phyloP scores from a whole-genome alignment of 2,113 vertebrate species.

The Epinephelus fuscoguttatus region DNA sequence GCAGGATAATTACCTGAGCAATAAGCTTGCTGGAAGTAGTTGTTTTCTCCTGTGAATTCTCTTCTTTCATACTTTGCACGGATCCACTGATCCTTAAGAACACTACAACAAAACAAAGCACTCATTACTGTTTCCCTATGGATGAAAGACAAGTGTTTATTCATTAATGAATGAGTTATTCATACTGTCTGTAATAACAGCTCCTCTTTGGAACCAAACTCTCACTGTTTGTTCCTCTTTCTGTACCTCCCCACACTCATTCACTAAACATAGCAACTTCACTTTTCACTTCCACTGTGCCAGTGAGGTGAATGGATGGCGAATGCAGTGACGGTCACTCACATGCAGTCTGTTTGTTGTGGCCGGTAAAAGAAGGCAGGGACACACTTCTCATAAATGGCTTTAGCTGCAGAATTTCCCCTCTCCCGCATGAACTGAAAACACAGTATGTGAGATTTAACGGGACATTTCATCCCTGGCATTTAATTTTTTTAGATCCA shows the following conservation, averaged over 20 bases:
- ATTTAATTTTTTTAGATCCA: not conserved
- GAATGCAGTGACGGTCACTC: slow-evolving; percentile 73
- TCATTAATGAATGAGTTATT: slow-evolving; percentile 1
- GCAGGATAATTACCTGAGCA: slow-evolving; percentile 83
- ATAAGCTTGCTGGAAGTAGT: slow-evolving; percentile 68
- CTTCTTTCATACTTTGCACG: slow-evolving; percentile 93
- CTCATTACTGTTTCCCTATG: not conserved
- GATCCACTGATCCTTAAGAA: slow-evolving; percentile 95
- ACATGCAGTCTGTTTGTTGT: slow-evolving; percentile 88
- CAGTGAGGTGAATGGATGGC: slow-evolving; percentile 14
- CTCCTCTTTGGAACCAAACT: not conserved
- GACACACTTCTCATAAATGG: slow-evolving; percentile 88
- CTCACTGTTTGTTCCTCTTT: slow-evolving; percentile 40
- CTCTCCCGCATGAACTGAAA: slow-evolving; percentile 89
- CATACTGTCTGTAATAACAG: not conserved
- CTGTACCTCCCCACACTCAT: slow-evolving; percentile 17
- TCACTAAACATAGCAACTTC: slow-evolving; percentile 13
- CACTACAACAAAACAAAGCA: slow-evolving; percentile 77
- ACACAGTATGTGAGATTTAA: slow-evolving; percentile 1
- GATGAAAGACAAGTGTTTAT: not conserved
- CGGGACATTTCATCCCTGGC: not conserved
- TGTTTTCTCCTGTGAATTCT: slow-evolving; percentile 88
- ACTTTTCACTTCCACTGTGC: slow-evolving; percentile 25
- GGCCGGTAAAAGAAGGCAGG: slow-evolving; percentile 92
- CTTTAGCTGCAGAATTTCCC: slow-evolving; percentile 87